Base-by-base conservation (phyloP, 1,140 invertebrate species). In the Meloidogyne exigua region DNA sequence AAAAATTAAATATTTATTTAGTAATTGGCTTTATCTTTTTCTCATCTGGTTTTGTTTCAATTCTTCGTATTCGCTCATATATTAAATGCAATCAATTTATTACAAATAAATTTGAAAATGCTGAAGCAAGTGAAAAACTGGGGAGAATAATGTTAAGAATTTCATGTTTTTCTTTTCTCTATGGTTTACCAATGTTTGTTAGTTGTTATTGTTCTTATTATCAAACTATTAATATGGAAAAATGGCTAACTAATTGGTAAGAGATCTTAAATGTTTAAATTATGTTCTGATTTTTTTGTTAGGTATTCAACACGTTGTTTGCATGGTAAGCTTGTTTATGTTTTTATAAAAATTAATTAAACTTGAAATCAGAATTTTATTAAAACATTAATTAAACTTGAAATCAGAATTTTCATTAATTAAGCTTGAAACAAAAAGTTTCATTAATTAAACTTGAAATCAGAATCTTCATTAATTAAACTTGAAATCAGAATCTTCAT, bases 81-180 rank as follows among this genome's bases (percentile, higher is more conserved):
- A 83, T 83, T 57, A 83, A 84, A 67, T 82, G 83, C 32, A 81
- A 83, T 13, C 49, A 68, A 39, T 44, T 65, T 28, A 28, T 64
- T 18, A 25, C 77, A 13, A 71, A 65, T 36, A 82, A 82, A 73
- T 84, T 84, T 44, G 79, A 74, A 36, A 66, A 36, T 7, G 71
- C 70, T 62, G 78, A 79, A 72, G 80, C 82, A 13, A 96, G 95
- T 0, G 94, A 96, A 87, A 98, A 98, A 89, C 89, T 98, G 64
- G 95, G 98, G 88, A 96, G 96, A 84, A 89, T 98, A 10, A 98
- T 98, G 95, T 93, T 97, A 76, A 91, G 95, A 65, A 98, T 98
- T 82, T 94, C 95, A 9, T 92, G 96, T 66, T 97, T 96, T 83
- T 92, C 92, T 87, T 93, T 98, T 0, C 89, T 99, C 2, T 99